Conservation (phyloP, 1,140 invertebrate genomes). For the Pogonomyrmex barbatus region DNA sequence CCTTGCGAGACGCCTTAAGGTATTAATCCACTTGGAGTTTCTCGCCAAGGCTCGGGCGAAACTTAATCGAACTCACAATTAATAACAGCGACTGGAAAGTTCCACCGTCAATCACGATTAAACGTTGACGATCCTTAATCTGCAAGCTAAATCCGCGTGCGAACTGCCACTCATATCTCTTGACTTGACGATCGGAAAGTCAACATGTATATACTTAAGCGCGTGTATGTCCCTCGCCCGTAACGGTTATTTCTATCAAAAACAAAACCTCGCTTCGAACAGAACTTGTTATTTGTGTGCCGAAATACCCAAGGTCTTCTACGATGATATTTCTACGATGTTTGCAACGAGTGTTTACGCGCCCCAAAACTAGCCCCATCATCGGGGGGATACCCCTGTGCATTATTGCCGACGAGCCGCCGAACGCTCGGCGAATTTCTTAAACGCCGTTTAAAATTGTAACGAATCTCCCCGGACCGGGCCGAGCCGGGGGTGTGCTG, state of each 20-base stretch:
- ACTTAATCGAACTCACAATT: slow-evolving; percentile 35
- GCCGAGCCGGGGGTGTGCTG: not conserved
- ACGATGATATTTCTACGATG: not conserved
- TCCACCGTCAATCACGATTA: slow-evolving; percentile 31
- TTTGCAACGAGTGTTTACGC: slow-evolving; percentile 4
- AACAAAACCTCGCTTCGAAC: not conserved
- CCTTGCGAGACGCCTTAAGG: slow-evolving; percentile 47
- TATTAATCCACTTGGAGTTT: slow-evolving; percentile 47
- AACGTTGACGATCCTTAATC: slow-evolving; percentile 27
- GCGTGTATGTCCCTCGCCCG: not conserved
- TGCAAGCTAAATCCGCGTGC: not conserved
- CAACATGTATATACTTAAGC: not conserved
- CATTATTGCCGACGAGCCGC: slow-evolving; percentile 12
- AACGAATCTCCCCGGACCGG: slow-evolving; percentile 21
- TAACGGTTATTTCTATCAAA: not conserved
- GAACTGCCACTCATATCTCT: not conserved
- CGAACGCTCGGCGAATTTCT: slow-evolving; percentile 32
- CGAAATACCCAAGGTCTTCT: not conserved
- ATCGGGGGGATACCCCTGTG: not conserved
- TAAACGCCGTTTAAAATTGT: slow-evolving; percentile 50
- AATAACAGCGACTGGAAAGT: slow-evolving; percentile 23
- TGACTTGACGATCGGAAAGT: not conserved
- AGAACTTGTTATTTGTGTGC: not conserved
- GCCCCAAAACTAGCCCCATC: not conserved
- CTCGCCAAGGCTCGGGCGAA: slow-evolving; percentile 28